These are phyloP conservation scores for Psix sp. DNA, from an alignment of 1,140 invertebrate species.

Conservation along the genomic window DNA sequence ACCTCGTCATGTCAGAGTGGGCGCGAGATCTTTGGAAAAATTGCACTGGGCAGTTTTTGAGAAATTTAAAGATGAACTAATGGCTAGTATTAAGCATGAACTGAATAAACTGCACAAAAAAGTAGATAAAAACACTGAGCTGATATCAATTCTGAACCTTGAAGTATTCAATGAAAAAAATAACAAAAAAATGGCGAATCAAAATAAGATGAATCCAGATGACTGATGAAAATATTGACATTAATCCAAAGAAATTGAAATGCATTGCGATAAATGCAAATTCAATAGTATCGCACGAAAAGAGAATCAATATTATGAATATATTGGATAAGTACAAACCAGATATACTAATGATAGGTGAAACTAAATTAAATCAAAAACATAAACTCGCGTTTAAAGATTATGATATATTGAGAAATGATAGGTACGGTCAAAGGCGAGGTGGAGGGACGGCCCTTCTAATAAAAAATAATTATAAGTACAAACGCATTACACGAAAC, in stretches of 20 bases:
- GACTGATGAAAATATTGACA: no score
- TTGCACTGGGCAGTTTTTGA: no score
- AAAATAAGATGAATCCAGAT: neutral
- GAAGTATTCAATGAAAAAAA: no score
- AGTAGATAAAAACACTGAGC: no score
- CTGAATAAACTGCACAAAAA: no score
- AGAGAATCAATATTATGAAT: neutral
- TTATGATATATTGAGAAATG: slow-evolving; percentile 44
- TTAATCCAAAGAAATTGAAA: no score
- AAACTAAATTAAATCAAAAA: slow-evolving; percentile 41
- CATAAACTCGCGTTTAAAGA: slow-evolving; percentile 31
- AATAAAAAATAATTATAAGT: slow-evolving; percentile 26
- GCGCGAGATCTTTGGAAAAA: no score
- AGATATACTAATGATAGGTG: slow-evolving; percentile 15
- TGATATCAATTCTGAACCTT: no score
- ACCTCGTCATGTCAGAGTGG: no score
- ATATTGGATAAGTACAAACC: slow-evolving; percentile 1
- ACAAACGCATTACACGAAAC: slow-evolving; percentile 3
- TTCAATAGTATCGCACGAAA: slow-evolving; percentile 35
- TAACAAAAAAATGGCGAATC: neutral
- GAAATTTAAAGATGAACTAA: no score
- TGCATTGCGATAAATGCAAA: slow-evolving; percentile 12
- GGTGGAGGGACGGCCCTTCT: slow-evolving; percentile 49
- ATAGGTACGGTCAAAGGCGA: slow-evolving; percentile 17
- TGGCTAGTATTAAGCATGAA: no score